phyloP scores from a whole-genome alignment of 2,888 invertebrate genomes.

The Trisateles emortualis region DNA sequence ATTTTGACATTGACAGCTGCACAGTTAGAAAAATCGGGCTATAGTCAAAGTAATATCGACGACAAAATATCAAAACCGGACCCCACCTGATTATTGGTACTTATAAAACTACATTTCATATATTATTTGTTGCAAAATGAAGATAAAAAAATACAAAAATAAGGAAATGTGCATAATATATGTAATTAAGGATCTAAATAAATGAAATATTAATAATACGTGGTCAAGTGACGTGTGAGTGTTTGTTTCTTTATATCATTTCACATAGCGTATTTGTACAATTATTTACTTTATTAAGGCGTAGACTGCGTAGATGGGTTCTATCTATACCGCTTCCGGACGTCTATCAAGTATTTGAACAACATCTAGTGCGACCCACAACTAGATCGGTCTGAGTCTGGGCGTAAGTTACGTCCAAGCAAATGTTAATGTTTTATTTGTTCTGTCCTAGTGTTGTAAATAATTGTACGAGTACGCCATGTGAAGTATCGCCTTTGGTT shows the following conservation, averaged over 20 bases:
- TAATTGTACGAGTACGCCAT: not conserved
- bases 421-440: too few relatives aligned
- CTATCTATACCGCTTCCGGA: too few relatives aligned
- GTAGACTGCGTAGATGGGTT: too few relatives aligned
- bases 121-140: constrained; percentile 57
- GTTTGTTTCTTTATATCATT: constrained; percentile 21
- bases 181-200: constrained; percentile 55
- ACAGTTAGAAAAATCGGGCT: constrained; percentile 4
- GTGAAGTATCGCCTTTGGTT: constrained; percentile 30
- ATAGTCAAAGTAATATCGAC: constrained; percentile 13
- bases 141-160: constrained; percentile 50
- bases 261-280: not conserved
- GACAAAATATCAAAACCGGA: constrained; percentile 21
- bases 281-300: not conserved
- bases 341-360: too few relatives aligned
- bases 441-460: too few relatives aligned
- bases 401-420: too few relatives aligned
- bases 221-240: constrained; percentile 52
- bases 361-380: too few relatives aligned
- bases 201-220: constrained; percentile 30
- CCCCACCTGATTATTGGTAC: constrained; percentile 60
- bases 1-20: too few relatives aligned
- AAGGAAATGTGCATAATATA: constrained; percentile 71
- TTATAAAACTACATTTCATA: constrained; percentile 56
- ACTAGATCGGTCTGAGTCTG: too few relatives aligned